Evolutionary conservation across 2,797 vertebrate species (phyloP).

Genomic region (Lepus townsendii): DNA sequence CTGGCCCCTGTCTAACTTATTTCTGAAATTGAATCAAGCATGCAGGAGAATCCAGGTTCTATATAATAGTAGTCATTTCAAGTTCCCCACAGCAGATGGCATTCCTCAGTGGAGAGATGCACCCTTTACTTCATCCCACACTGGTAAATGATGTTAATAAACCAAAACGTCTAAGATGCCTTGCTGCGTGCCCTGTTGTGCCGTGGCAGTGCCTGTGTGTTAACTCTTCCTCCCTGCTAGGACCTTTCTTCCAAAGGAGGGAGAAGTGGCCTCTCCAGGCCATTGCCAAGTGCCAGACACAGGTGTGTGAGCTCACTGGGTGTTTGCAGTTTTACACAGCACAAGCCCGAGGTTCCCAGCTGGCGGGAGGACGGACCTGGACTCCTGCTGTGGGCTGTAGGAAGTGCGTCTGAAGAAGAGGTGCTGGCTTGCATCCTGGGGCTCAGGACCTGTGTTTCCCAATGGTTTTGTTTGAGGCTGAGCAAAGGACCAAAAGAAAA

Average conservation of each 20-base stretch:
- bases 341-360: not conserved
- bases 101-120: not conserved
- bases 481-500: slow-evolving; percentile 20
- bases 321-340: not conserved
- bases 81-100: not conserved
- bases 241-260: not conserved
- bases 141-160: not conserved
- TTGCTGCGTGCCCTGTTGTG: not conserved
- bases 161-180: not conserved
- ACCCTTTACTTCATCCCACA: not conserved
- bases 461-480: slow-evolving; percentile 23
- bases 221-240: not conserved
- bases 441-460: not conserved
- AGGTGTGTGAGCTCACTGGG: not conserved
- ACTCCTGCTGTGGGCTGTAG: not conserved
- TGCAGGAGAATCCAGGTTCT: slow-evolving; percentile 12
- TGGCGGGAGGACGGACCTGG: not conserved
- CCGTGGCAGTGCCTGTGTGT: not conserved
- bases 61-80: not conserved
- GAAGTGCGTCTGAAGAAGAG: not conserved
- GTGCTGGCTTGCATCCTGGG: not conserved
- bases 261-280: not conserved
- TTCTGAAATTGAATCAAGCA: slow-evolving; percentile 47
- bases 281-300: not conserved
- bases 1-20: not conserved